A percentile compares a stretch with the other conserved stretches of the same genome.
These are phyloP conservation scores for Lepilemur septentrionalis DNA, from an alignment of 2,797 vertebrate species.

Conservation along the genomic window DNA sequence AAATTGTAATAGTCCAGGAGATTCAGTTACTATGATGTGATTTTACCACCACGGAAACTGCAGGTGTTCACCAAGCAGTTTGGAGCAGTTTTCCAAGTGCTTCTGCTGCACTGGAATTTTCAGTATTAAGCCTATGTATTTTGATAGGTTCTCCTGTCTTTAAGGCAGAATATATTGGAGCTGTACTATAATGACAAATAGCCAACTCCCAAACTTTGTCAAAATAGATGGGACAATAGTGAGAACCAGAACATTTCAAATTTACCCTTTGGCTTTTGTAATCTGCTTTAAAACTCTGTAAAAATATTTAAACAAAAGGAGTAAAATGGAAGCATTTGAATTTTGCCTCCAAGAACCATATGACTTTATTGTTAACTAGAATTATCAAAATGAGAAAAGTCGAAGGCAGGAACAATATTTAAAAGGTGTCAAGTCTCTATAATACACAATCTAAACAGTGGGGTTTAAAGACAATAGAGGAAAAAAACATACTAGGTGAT, in stretches of 20 bases:
- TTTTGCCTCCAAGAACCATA: slow-evolving; percentile 8
- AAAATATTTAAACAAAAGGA: slow-evolving; percentile 4
- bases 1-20: slow-evolving; percentile 21
- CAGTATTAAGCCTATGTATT: neutral
- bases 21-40: slow-evolving; percentile 34
- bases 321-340: slow-evolving; percentile 26
- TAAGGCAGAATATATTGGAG: neutral
- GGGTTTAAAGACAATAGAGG: slow-evolving; percentile 28
- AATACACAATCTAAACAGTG: slow-evolving; percentile 38
- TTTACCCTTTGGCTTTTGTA: neutral
- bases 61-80: slow-evolving; percentile 1
- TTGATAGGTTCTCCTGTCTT: neutral
- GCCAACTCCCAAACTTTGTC: neutral
- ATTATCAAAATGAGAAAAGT: slow-evolving; percentile 17
- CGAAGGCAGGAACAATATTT: slow-evolving; percentile 43
- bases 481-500: neutral
- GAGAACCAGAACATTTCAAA: neutral
- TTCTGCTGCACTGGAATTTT: neutral
- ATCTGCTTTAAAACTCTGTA: neutral
- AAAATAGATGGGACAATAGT: neutral
- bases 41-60: slow-evolving; percentile 30
- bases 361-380: slow-evolving; percentile 22
- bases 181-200: neutral
- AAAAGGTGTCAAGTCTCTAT: slow-evolving; percentile 37
- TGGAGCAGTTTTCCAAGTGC: neutral